Evolutionary conservation across 2,888 invertebrate genomes (phyloP).

Genomic region (Synergus gifuensis): DNA sequence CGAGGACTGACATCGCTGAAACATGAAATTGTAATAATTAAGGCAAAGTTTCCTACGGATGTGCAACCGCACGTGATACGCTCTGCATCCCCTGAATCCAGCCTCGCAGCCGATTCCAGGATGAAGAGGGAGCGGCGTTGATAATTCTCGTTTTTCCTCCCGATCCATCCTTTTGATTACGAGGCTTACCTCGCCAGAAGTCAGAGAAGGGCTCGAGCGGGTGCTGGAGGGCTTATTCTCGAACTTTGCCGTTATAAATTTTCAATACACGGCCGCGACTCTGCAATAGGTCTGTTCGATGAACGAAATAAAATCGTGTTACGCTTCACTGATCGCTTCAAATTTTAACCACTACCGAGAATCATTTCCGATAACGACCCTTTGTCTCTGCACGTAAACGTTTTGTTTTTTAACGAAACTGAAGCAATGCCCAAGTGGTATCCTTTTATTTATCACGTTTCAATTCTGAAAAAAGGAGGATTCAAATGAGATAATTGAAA

Average conservation of each 20-base stretch:
- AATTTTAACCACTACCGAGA: not conserved
- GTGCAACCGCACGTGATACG: constrained; percentile 52
- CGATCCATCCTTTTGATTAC: constrained; percentile 50
- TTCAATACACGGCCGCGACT: constrained; percentile 23
- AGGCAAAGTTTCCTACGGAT: constrained; percentile 58
- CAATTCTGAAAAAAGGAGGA: not conserved
- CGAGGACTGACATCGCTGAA: constrained; percentile 50
- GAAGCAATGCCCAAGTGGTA: too few species aligned
- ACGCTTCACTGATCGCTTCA: not conserved
- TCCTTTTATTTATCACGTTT: too few species aligned
- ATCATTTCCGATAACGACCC: constrained; percentile 1
- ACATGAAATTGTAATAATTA: constrained; percentile 63
- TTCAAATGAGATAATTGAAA: not conserved
- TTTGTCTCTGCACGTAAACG: constrained; percentile 3
- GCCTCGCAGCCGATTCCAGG: constrained; percentile 50
- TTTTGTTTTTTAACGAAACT: not conserved
- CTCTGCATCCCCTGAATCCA: not conserved
- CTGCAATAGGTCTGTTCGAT: constrained; percentile 37
- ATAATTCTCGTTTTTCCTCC: constrained; percentile 53
- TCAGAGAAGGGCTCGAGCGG: not conserved
- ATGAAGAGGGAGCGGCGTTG: constrained; percentile 48
- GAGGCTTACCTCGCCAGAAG: constrained; percentile 39
- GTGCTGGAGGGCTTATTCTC: constrained; percentile 34
- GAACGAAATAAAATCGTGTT: constrained; percentile 35
- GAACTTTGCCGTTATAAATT: constrained; percentile 39